phyloP scores from a whole-genome alignment of 2,113 vertebrate species.

The Bubo scandiacus region DNA sequence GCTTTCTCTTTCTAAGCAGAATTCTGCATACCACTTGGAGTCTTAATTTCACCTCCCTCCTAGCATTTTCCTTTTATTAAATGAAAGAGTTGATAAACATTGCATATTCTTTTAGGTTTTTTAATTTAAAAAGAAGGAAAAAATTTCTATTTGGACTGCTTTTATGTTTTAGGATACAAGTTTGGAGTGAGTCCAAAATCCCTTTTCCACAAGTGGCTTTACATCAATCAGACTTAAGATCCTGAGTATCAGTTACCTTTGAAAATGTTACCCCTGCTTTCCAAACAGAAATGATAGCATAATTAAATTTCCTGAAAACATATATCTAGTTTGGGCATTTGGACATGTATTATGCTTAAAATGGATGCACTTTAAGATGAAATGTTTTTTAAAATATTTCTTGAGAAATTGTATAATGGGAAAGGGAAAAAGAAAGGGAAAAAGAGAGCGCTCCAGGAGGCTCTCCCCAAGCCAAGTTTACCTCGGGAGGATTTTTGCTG shows the following conservation, averaged over 20 bases:
- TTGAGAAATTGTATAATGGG: neutral
- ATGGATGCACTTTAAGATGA: neutral
- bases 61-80: neutral
- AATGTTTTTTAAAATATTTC: neutral
- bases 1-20: neutral
- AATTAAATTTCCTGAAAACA: neutral
- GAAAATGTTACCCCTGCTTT: neutral
- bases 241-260: neutral
- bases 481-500: neutral
- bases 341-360: neutral
- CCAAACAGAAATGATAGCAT: neutral
- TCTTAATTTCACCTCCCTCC: neutral
- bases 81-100: neutral
- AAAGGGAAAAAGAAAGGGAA: neutral
- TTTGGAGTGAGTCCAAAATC: neutral
- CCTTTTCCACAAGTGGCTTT: neutral
- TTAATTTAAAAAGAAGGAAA: neutral
- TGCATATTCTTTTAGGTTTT: neutral
- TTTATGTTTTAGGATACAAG: neutral
- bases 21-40: neutral
- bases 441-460: neutral
- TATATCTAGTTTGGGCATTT: neutral
- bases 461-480: neutral
- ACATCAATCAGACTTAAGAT: neutral
- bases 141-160: neutral